Evolutionary conservation across 2,113 vertebrate species (phyloP).

Genomic region (Sciurus niger): DNA sequence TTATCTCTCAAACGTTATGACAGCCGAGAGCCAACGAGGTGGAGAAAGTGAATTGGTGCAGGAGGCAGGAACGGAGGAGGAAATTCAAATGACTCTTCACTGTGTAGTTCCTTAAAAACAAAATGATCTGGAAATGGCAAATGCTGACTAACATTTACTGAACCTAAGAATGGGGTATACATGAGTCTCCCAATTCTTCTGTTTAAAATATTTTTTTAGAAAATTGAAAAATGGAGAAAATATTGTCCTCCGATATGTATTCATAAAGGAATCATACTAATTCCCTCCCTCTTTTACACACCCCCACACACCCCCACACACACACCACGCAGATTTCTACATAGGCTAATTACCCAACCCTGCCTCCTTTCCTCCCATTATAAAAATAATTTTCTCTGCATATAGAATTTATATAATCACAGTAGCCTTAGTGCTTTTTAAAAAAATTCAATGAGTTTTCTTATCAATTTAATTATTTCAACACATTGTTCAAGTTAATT

Average conservation of each 20-base stretch:
- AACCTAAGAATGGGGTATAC: neutral
- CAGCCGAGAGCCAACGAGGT: neutral
- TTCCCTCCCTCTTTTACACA: no score
- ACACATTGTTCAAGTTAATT: constrained; percentile 80
- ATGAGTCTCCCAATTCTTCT: neutral
- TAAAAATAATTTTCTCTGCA: constrained; percentile 48
- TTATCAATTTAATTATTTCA: constrained; percentile 83
- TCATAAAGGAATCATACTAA: neutral
- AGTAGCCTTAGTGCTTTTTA: constrained; percentile 4
- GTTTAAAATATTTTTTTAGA: constrained; percentile 27
- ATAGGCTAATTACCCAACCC: neutral
- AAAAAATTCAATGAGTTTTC: constrained; percentile 72
- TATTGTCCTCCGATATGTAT: neutral
- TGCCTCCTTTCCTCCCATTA: neutral
- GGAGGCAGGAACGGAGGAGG: neutral
- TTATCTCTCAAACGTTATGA: neutral
- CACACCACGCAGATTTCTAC: neutral
- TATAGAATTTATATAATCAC: constrained; percentile 34
- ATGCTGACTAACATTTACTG: neutral
- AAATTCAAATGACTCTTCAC: neutral
- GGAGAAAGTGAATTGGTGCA: neutral
- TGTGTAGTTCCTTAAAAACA: neutral
- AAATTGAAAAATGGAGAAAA: constrained; percentile 31
- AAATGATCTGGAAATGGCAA: neutral
- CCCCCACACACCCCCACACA: neutral